Percentiles rank a stretch among this genome's conserved stretches.
Evolutionary conservation across 2,113 vertebrate genomes (phyloP).

Genomic region (Psammodynastes pulverulentus): DNA sequence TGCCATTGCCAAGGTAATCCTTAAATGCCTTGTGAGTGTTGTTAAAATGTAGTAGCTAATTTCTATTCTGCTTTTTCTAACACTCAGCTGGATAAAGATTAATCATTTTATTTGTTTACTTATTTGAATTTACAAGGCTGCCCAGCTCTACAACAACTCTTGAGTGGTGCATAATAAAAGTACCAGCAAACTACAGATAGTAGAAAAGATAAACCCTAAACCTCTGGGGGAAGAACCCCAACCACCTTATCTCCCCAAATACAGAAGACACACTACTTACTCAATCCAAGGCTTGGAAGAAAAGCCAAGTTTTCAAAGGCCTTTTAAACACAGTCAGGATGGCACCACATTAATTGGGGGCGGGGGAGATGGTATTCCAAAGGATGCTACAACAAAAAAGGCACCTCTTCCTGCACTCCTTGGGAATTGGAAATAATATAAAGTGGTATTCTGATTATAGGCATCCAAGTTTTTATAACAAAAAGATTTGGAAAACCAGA

Average conservation of each 20-base stretch:
- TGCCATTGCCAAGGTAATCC: conserved; percentile 90
- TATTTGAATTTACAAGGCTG: background rate
- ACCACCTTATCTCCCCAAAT: background rate
- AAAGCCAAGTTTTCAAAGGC: background rate
- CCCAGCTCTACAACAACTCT: background rate
- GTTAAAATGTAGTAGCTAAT: background rate
- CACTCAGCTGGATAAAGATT: background rate
- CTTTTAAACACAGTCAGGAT: background rate
- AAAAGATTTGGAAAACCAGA: background rate
- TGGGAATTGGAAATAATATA: background rate
- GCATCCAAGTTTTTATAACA: background rate
- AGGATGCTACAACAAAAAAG: background rate
- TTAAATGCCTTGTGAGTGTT: background rate
- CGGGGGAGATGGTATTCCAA: background rate
- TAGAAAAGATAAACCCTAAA: background rate
- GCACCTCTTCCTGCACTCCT: background rate
- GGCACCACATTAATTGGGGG: background rate
- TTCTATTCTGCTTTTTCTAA: conserved; percentile 10
- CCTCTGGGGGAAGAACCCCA: background rate
- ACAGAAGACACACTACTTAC: background rate
- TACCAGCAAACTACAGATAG: background rate
- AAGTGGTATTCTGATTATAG: background rate
- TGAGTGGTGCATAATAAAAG: background rate
- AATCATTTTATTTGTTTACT: background rate
- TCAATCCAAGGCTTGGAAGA: background rate